phyloP scores from a whole-genome alignment of 2,113 vertebrate genomes.

The Brachirus orientalis region DNA sequence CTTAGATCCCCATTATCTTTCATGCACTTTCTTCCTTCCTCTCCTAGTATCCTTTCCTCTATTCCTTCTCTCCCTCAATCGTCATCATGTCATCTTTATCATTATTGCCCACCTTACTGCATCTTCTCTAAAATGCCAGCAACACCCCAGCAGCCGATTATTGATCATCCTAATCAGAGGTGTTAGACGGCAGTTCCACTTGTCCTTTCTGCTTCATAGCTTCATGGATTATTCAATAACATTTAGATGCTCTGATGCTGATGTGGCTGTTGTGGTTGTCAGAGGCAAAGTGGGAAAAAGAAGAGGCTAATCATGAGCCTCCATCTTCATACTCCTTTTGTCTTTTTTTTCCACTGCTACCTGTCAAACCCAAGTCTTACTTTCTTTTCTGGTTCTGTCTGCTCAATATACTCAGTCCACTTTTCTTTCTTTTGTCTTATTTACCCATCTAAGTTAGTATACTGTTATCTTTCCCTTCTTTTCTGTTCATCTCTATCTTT shows the following conservation, averaged over 20 bases:
- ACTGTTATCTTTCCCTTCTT: conserved; percentile 21
- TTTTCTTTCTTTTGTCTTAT: conserved; percentile 40
- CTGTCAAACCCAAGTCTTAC: conserved; percentile 47
- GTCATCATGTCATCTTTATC: conserved; percentile 2
- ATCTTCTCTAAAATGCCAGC: not conserved
- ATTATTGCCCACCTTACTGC: conserved; percentile 1
- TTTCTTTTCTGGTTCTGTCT: not conserved
- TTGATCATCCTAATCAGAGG: conserved; percentile 71
- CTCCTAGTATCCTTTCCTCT: too few species aligned
- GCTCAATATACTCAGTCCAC: not conserved
- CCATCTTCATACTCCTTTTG: conserved; percentile 23
- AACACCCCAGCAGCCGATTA: conserved; percentile 42
- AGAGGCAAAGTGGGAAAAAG: conserved; percentile 18
- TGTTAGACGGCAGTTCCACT: conserved; percentile 65
- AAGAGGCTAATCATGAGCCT: conserved; percentile 47
- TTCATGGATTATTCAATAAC: conserved; percentile 54
- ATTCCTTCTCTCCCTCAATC: too few species aligned
- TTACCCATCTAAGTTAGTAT: conserved; percentile 52
- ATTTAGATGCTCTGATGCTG: conserved; percentile 67
- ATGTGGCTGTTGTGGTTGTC: conserved; percentile 42
- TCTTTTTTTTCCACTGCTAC: conserved; percentile 7
- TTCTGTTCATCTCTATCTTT: conserved; percentile 11
- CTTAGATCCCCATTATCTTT: too few species aligned
- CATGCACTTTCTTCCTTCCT: too few species aligned
- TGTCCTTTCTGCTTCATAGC: conserved; percentile 57